Base-by-base conservation (phyloP, 2,888 invertebrate species). In the Yponomeuta cagnagella region DNA sequence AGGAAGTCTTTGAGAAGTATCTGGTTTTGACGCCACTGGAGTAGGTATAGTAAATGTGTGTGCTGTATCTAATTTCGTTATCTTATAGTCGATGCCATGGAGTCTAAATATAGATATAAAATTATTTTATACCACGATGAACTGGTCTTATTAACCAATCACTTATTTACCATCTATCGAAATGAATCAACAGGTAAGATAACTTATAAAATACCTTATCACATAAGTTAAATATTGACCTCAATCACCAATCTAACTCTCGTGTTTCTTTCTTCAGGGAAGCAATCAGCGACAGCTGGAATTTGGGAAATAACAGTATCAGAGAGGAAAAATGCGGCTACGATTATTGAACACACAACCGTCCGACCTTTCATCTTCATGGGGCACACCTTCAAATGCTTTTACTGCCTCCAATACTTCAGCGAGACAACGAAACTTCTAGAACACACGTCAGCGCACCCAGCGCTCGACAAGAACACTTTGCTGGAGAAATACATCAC, bases 341-440 rank as follows among this genome's bases (percentile, higher is more conserved):
- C 74, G 0, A 82, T 88, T 72, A 79, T 88, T 64, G 75, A 78
- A 70, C 75, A 75, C 72, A 85, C 87, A 0, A 86, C 86, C 2
- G 86, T 82, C 2, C 77, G 78, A 10, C 88, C 88, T 0, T 88
- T 88, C 68, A 79, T 79, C 9, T 87, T 82, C 72, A 84, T 82
- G 79, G 87, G 87, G 0, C 81, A 78, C 2, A 81, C 79, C 69
- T 87, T 85, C 70, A 85, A 82, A 77, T 87, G 87, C 72, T 88
- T 88, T 72, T 87, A 76, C 72, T 88, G 88, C 72, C 71, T 72
- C 6, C 77, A 84, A 69, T 83, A 85, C 70, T 75, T 80, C 71
- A 79, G 81, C 0, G 85, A 87, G 6, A 52, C 78, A 0, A 43
- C 73, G 0, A 48, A 72, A 0, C 73, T 87, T 43, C 69, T 84